Evolutionary conservation across 37 sponge, comb jelly and placozoan species (phyloP).

Genomic region (Eunapius fragilis): DNA sequence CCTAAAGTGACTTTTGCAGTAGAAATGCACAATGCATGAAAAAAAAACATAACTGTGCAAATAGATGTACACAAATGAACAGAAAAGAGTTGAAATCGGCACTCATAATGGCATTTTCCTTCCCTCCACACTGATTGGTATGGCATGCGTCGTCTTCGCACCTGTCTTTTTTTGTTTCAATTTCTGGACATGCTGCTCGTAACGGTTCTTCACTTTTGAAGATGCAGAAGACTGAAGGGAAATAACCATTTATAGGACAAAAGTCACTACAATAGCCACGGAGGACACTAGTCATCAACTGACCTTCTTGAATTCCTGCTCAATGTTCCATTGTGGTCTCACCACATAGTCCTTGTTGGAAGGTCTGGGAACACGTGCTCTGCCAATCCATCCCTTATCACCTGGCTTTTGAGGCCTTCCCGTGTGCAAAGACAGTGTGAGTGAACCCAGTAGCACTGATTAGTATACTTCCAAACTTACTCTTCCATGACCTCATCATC

Average conservation of each 20-base stretch:
- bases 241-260: not conserved
- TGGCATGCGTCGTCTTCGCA: conserved; percentile 59
- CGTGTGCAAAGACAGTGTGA: not conserved
- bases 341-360: conserved; percentile 95
- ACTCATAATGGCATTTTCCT: conserved; percentile 75
- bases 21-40: not conserved
- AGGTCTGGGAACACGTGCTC: conserved; percentile 95
- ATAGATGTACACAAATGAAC: not conserved
- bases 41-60: not conserved
- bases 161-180: conserved; percentile 54
- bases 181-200: conserved; percentile 80
- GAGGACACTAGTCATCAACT: not conserved
- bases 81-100: not conserved
- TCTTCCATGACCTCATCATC: not conserved
- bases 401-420: conserved; percentile 88
- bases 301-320: conserved; percentile 59
- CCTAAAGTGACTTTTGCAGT: not conserved
- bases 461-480: not conserved
- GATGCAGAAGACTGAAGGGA: conserved; percentile 9
- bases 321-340: conserved; percentile 89
- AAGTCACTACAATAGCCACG: not conserved
- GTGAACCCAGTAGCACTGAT: not conserved
- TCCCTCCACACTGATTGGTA: conserved; percentile 78
- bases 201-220: conserved; percentile 58
- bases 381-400: conserved; percentile 90